Evolutionary conservation across 2,113 vertebrate genomes (phyloP).

Genomic region (Callithrix jacchus): DNA sequence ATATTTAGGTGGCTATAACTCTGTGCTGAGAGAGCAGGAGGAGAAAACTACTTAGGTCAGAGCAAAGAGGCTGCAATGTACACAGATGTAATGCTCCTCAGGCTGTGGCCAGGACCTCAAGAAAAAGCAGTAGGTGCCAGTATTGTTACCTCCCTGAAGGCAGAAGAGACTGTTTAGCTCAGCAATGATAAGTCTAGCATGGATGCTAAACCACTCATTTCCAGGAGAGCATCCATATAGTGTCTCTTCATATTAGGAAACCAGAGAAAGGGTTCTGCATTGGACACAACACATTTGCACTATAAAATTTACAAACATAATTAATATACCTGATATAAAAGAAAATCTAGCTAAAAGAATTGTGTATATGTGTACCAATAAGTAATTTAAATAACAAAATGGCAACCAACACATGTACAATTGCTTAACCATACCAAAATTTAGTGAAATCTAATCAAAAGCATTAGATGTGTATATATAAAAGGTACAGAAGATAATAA

Average conservation of each 20-base stretch:
- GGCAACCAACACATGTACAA: not conserved
- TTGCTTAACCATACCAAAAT: not conserved
- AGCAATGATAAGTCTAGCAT: not conserved
- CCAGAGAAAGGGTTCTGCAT: not conserved
- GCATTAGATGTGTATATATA: not conserved
- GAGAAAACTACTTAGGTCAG: not conserved
- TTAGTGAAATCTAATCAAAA: conserved; percentile 6
- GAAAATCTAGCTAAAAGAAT: not conserved
- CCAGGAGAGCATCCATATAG: not conserved
- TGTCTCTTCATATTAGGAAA: not conserved
- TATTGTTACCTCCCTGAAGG: not conserved
- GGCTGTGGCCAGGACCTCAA: not conserved
- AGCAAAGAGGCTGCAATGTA: not conserved
- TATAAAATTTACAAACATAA: not conserved
- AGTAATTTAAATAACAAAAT: conserved; percentile 23
- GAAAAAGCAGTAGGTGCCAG: not conserved
- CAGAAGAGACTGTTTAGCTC: not conserved
- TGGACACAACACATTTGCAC: not conserved
- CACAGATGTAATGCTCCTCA: not conserved
- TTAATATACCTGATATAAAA: not conserved
- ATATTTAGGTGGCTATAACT: not conserved
- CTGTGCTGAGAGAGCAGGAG: not conserved
- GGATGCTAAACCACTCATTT: not conserved
- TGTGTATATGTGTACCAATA: not conserved
- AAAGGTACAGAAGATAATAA: not conserved